Conservation (phyloP, 2,888 invertebrate species). For the Lasioglossum malachurum region DNA sequence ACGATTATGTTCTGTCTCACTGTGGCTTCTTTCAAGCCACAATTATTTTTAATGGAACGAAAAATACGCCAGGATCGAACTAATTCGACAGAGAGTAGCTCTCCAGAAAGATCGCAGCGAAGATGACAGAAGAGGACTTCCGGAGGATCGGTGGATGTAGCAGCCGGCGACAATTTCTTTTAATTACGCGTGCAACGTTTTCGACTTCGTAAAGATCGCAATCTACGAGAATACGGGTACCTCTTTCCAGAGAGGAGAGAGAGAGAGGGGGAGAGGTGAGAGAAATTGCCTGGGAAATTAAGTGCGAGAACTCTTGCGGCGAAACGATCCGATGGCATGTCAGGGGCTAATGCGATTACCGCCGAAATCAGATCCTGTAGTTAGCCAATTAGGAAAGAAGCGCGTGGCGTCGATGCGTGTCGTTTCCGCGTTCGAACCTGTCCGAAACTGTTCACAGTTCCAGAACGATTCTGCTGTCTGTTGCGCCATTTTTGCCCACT, state of each 20-base stretch:
- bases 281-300: slow-evolving; percentile 64
- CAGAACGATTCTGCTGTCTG: not conserved
- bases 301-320: slow-evolving; percentile 73
- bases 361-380: slow-evolving; percentile 80
- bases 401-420: slow-evolving; percentile 66
- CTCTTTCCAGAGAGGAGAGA: slow-evolving; percentile 6
- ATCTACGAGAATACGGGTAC: slow-evolving; percentile 64
- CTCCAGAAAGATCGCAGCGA: not conserved
- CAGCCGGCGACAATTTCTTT: slow-evolving; percentile 34
- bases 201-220: slow-evolving; percentile 49
- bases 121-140: not conserved
- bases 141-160: not conserved
- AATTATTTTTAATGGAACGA: not conserved
- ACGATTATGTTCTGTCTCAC: no score
- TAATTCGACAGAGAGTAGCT: not conserved
- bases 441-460: slow-evolving; percentile 1
- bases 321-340: slow-evolving; percentile 77
- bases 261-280: slow-evolving; percentile 39
- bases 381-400: slow-evolving; percentile 79
- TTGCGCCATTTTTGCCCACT: no score
- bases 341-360: slow-evolving; percentile 79
- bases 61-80: not conserved
- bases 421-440: slow-evolving; percentile 43
- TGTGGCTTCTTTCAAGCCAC: no score
- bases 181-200: slow-evolving; percentile 47